phyloP scores from a whole-genome alignment of 1,140 invertebrate genomes.

The Subanguina moxae region DNA sequence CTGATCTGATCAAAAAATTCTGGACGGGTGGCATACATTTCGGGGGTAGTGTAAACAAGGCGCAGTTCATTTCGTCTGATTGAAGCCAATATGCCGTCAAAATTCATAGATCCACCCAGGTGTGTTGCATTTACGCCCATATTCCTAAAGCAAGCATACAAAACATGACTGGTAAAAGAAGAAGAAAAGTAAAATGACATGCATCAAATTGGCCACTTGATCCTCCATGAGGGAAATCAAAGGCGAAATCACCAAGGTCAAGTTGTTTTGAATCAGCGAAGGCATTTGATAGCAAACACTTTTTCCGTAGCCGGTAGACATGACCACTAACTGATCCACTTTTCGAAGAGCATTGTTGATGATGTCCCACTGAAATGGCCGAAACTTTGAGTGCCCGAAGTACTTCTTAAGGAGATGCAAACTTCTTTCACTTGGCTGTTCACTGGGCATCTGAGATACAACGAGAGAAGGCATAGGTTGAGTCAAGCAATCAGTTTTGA shows the following conservation, averaged over 20 bases:
- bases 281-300: conserved; percentile 30
- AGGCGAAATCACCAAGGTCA: conserved; percentile 29
- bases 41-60: conserved; percentile 28
- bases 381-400: conserved; percentile 14
- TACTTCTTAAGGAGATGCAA: conserved; percentile 4
- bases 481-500: no score
- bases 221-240: conserved; percentile 27
- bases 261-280: conserved; percentile 18
- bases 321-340: conserved; percentile 24
- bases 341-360: conserved; percentile 14
- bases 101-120: neutral
- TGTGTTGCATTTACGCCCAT: neutral
- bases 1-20: conserved; percentile 16
- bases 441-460: neutral
- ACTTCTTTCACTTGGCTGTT: neutral
- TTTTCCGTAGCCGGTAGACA: conserved; percentile 30
- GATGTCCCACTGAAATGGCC: conserved; percentile 24
- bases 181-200: no score
- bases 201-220: conserved; percentile 63
- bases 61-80: conserved; percentile 21
- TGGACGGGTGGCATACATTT: conserved; percentile 17
- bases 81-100: neutral
- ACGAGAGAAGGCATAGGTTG: no score
- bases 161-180: no score
- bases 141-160: no score